phyloP scores from a whole-genome alignment of 1,140 invertebrate species.

The Heliconius melpomene region DNA sequence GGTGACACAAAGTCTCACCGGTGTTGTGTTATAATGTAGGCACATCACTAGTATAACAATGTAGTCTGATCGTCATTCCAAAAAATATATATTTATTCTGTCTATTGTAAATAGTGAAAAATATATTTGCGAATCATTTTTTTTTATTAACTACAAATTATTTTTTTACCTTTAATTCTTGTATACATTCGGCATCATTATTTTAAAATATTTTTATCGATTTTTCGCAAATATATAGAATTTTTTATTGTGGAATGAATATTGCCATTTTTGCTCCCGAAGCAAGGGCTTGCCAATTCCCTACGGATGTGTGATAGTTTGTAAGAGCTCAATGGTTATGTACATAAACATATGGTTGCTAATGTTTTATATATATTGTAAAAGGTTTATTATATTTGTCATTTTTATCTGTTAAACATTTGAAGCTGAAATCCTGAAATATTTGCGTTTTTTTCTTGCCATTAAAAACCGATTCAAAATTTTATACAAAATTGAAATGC shows the following conservation, averaged over 20 bases:
- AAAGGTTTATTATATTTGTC: slow-evolving; percentile 4
- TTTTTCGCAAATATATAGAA: slow-evolving; percentile 23
- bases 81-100: slow-evolving; percentile 31
- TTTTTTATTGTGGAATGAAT: slow-evolving; percentile 18
- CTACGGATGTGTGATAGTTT: slow-evolving; percentile 58
- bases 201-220: background rate
- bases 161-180: background rate
- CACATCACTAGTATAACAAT: slow-evolving; percentile 32
- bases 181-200: background rate
- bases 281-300: slow-evolving; percentile 41
- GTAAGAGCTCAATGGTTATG: slow-evolving; percentile 66
- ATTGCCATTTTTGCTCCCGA: slow-evolving; percentile 40
- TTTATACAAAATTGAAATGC: slow-evolving; percentile 19
- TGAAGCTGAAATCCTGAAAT: background rate
- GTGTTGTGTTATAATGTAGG: slow-evolving; percentile 79
- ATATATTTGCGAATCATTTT: background rate
- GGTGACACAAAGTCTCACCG: slow-evolving; percentile 75
- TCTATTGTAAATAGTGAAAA: background rate
- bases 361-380: slow-evolving; percentile 25
- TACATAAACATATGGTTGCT: slow-evolving; percentile 30
- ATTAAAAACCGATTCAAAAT: background rate
- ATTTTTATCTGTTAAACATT: too few relatives aligned
- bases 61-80: slow-evolving; percentile 35
- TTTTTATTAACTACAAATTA: background rate
- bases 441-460: slow-evolving; percentile 2